Conservation (phyloP, 2,888 invertebrate genomes). For the Leucoptera coffeella region DNA sequence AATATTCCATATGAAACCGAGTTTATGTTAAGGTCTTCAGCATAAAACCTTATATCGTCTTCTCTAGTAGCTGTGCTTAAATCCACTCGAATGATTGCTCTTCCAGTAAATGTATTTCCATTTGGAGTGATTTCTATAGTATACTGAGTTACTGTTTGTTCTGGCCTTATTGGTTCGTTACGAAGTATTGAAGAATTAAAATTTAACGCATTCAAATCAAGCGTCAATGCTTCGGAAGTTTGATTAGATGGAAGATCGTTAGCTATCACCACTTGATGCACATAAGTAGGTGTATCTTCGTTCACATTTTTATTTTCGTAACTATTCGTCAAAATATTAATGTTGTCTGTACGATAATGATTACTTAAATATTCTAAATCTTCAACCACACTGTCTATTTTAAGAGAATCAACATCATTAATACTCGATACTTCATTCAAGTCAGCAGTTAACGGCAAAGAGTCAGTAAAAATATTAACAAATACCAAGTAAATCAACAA, state of each 20-base stretch:
- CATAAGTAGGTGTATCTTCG: too few species aligned
- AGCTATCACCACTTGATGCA: too few species aligned
- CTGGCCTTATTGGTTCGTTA: conserved; percentile 13
- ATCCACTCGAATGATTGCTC: conserved; percentile 13
- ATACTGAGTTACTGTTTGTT: conserved; percentile 14
- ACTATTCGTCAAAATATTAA: too few species aligned
- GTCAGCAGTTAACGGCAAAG: conserved; percentile 13
- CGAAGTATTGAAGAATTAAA: conserved; percentile 6
- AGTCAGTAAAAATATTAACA: conserved; percentile 14
- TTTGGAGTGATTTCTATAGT: conserved; percentile 14
- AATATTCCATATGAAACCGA: conserved; percentile 14
- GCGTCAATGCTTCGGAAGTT: too few species aligned
- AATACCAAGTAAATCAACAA: conserved; percentile 13
- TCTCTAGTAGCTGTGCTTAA: conserved; percentile 12
- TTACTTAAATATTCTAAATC: too few species aligned
- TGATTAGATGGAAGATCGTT: too few species aligned
- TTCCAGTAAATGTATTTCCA: conserved; percentile 15
- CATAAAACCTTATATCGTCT: conserved; percentile 13
- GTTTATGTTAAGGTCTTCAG: conserved; percentile 12
- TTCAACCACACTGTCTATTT: background rate
- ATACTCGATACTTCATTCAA: too few species aligned
- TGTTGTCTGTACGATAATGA: too few species aligned
- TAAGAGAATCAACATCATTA: too few species aligned
- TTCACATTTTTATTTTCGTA: too few species aligned
- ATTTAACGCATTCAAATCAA: too few species aligned